phyloP scores from a whole-genome alignment of 2,797 vertebrate species.

The Bovichtus variegatus region DNA sequence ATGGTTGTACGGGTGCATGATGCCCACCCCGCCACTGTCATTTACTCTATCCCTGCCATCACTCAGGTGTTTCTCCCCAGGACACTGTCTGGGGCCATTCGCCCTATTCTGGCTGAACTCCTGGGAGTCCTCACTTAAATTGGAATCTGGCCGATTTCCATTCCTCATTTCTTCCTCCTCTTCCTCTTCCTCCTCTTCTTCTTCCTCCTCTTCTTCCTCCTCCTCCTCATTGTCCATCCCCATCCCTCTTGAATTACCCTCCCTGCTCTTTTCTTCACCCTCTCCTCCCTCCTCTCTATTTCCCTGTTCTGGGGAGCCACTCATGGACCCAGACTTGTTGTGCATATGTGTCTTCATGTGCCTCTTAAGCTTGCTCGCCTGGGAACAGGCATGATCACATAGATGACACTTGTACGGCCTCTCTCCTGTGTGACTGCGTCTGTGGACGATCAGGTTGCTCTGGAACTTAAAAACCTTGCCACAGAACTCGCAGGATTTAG shows the following conservation, averaged over 20 bases:
- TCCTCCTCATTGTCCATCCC: slow-evolving; percentile 83
- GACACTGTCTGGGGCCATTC: slow-evolving; percentile 86
- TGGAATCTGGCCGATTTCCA: slow-evolving; percentile 94
- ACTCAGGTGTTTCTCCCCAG: slow-evolving; percentile 84
- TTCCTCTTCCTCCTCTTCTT: slow-evolving; percentile 87
- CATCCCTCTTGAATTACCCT: slow-evolving; percentile 87
- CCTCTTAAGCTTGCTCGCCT: slow-evolving; percentile 99
- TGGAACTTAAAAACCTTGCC: slow-evolving; percentile 99
- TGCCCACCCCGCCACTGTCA: slow-evolving; percentile 80
- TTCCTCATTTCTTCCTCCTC: slow-evolving; percentile 92
- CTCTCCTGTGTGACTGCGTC: slow-evolving; percentile 98
- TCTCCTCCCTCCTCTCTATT: slow-evolving; percentile 87
- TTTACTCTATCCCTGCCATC: slow-evolving; percentile 71
- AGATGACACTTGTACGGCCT: slow-evolving; percentile 99
- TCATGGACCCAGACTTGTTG: slow-evolving; percentile 93
- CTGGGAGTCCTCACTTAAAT: slow-evolving; percentile 93
- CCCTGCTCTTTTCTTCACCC: slow-evolving; percentile 77
- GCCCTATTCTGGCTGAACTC: slow-evolving; percentile 80
- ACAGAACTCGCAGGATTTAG: slow-evolving; percentile 99
- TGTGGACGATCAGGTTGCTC: slow-evolving; percentile 98
- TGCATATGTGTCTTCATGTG: slow-evolving; percentile 99
- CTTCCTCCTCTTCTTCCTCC: slow-evolving; percentile 86
- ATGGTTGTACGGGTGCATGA: slow-evolving; percentile 83
- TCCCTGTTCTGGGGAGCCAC: slow-evolving; percentile 86
- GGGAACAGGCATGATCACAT: slow-evolving; percentile 98